Base-by-base conservation (phyloP, 2,888 invertebrate genomes). In the Lycocerus yunnanus region DNA sequence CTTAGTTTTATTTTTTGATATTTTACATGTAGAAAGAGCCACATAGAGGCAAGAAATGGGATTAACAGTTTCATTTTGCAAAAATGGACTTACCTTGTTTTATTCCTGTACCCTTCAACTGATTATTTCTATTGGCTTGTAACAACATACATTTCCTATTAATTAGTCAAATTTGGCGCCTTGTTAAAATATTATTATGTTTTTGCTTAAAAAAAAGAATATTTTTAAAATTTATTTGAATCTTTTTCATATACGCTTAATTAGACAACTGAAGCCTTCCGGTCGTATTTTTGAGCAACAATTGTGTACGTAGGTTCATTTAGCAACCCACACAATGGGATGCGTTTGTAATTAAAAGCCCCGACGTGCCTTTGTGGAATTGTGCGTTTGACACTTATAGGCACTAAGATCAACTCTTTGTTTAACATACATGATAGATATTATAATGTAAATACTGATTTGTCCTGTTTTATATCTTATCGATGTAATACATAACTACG, bases 301-400 rank as follows among this genome's bases (percentile, higher is more conserved):
- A 43, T 43, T 43, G 43, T 43, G 43, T 43, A 43, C 61, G 20
- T 71, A 71, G 66, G 66, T 71, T 71, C 71, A 71, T 71, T 71
- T 66, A 71, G 16, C 24, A 66, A 60, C 71, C 71, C 66, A 59
- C 71, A 71, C 71, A 71, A 71, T 71, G 66, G 71, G 71, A 71
- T 66, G 71, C 65, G 71, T 66, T 66, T 11, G 71, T 66, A 71
- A 71, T 71, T 71, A 71, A 63, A 63, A 63, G 71, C 66, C 66
- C 15, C 58, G 66, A n/a, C 24, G 66, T 58, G 71, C 59, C 71
- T 66, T 71, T 71, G 66, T 65, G 14, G 24, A 71, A 70, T 58
- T 71, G 18, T 15, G 58, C 65, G 60, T 15, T n/a, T 70, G 71
- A 65, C 71, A 65, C 18, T n/a, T n/a, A 58, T 43, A 43, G 43